A percentile compares a stretch with the other conserved stretches of the same genome.
phyloP scores from a whole-genome alignment of 1,140 invertebrate species.

The Chironomus tepperi region DNA sequence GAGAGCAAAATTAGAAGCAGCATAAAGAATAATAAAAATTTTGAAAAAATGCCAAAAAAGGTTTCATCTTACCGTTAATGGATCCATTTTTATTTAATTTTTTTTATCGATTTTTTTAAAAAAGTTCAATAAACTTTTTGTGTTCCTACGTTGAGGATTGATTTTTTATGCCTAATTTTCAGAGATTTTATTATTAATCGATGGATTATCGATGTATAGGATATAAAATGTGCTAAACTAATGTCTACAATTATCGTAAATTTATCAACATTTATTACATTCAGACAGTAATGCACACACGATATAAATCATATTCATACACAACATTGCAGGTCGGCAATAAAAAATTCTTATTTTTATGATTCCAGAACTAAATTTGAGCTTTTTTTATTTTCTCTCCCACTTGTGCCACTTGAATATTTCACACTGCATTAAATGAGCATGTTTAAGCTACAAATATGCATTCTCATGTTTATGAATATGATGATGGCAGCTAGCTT shows the following conservation, averaged over 20 bases:
- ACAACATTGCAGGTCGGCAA: neutral
- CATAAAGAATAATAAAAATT: neutral
- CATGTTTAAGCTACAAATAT: neutral
- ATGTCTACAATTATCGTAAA: too few species aligned
- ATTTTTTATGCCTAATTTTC: neutral
- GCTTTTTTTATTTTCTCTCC: too few species aligned
- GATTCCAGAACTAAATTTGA: too few species aligned
- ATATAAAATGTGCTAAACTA: too few species aligned
- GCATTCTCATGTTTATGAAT: neutral
- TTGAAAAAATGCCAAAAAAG: neutral
- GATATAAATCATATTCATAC: constrained; percentile 15
- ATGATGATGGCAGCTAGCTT: too few species aligned
- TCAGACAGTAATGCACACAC: neutral
- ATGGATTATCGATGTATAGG: too few species aligned
- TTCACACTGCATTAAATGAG: neutral
- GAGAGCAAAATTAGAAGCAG: neutral
- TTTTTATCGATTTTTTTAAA: neutral
- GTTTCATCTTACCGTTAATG: constrained; percentile 10
- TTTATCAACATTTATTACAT: neutral
- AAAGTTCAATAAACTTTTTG: constrained; percentile 1
- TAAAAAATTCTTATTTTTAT: too few species aligned
- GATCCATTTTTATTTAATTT: constrained; percentile 21
- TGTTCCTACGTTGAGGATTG: neutral
- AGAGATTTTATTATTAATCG: neutral
- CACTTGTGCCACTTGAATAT: neutral